A percentile compares a stretch with the other conserved stretches of the same genome.
Evolutionary conservation across 2,797 vertebrate genomes (phyloP).

Genomic region (Emys orbicularis): DNA sequence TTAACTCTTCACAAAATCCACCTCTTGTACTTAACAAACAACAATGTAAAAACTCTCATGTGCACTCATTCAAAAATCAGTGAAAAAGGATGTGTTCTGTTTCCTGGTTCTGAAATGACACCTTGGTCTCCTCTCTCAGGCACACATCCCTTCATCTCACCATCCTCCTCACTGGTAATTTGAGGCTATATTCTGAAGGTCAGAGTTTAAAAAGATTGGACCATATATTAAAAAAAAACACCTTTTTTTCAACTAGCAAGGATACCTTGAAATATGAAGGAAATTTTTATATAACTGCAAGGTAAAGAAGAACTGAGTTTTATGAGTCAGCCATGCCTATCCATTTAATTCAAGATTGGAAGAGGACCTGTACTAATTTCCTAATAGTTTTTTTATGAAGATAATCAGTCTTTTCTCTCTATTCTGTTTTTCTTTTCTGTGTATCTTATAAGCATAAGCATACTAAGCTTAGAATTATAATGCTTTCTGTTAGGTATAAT

Average conservation of each 20-base stretch:
- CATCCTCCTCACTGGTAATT: background rate
- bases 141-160: background rate
- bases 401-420: constrained; percentile 56
- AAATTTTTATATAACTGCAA: constrained; percentile 34
- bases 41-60: background rate
- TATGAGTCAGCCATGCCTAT: background rate
- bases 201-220: constrained; percentile 22
- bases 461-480: constrained; percentile 67
- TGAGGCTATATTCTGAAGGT: constrained; percentile 27
- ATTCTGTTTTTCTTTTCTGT: constrained; percentile 35
- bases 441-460: constrained; percentile 47
- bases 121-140: constrained; percentile 29
- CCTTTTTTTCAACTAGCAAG: background rate
- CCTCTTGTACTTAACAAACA: constrained; percentile 41
- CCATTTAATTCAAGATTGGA: constrained; percentile 68
- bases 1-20: background rate
- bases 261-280: constrained; percentile 45
- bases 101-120: background rate
- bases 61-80: constrained; percentile 19
- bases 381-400: constrained; percentile 28
- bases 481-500: constrained; percentile 54
- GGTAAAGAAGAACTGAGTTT: constrained; percentile 46
- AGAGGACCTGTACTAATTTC: constrained; percentile 22
- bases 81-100: constrained; percentile 18
- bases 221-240: background rate